Evolutionary conservation across 2,797 vertebrate species (phyloP).

Genomic region (Columba guinea): DNA sequence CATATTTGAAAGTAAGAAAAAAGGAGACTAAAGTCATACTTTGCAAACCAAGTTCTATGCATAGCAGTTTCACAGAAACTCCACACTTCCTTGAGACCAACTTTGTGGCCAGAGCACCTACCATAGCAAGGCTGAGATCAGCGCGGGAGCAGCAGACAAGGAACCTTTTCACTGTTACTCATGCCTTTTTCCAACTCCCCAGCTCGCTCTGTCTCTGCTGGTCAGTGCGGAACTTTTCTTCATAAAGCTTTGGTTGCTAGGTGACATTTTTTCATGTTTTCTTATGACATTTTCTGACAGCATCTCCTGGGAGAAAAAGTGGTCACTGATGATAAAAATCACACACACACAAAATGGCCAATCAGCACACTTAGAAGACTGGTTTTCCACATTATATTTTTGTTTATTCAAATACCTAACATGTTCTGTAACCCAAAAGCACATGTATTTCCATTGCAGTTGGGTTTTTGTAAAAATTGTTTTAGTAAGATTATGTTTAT

Average conservation of each 20-base stretch:
- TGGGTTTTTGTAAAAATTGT: neutral
- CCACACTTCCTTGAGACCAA: neutral
- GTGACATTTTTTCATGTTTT: conserved; percentile 15
- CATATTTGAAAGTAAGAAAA: neutral
- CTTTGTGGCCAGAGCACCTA: neutral
- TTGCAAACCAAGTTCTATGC: neutral
- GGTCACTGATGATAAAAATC: neutral
- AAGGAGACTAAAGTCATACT: neutral
- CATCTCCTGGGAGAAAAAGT: conserved; percentile 4
- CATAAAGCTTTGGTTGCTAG: conserved; percentile 59
- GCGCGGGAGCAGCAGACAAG: neutral
- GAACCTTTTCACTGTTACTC: neutral
- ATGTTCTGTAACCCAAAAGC: neutral
- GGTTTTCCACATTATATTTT: neutral
- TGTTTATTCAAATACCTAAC: neutral
- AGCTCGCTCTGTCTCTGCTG: neutral
- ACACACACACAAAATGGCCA: neutral
- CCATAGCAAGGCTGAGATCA: neutral
- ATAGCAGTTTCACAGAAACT: neutral
- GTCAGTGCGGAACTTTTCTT: conserved; percentile 46
- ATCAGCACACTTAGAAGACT: neutral
- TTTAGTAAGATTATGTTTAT: neutral
- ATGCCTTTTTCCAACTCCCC: neutral
- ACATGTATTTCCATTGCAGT: neutral
- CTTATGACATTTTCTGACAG: neutral